phyloP scores from a whole-genome alignment of 2,113 vertebrate species.

The Scolopax mira region DNA sequence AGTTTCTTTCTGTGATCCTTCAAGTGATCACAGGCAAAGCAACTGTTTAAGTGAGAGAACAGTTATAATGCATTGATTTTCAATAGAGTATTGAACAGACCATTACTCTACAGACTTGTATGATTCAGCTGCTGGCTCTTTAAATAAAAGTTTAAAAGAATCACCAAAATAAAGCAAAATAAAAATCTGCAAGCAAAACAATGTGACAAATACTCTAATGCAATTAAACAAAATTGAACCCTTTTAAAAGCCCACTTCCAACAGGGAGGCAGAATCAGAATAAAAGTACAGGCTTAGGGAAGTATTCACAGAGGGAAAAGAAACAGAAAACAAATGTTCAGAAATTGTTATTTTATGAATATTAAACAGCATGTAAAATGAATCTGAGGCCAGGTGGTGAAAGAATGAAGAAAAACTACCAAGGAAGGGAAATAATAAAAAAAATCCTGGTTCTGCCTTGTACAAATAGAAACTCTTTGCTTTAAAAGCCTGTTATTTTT shows the following conservation, averaged over 20 bases:
- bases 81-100: neutral
- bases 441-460: neutral
- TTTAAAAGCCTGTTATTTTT: neutral
- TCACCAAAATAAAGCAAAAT: neutral
- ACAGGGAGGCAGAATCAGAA: neutral
- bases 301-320: rapidly evolving
- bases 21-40: neutral
- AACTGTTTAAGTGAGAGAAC: neutral
- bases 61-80: neutral
- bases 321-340: neutral
- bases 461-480: neutral
- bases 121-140: neutral
- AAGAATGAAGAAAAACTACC: neutral
- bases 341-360: neutral
- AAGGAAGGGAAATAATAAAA: neutral
- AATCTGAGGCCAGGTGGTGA: neutral
- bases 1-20: neutral
- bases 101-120: neutral
- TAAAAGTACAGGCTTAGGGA: neutral
- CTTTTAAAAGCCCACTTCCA: neutral
- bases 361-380: rapidly evolving
- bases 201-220: neutral
- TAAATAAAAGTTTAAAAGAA: neutral
- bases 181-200: neutral
- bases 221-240: neutral